Percentiles rank a stretch among this genome's conserved stretches.
Conservation (phyloP, 2,888 invertebrate species). For the Mythimna vitellina region DNA sequence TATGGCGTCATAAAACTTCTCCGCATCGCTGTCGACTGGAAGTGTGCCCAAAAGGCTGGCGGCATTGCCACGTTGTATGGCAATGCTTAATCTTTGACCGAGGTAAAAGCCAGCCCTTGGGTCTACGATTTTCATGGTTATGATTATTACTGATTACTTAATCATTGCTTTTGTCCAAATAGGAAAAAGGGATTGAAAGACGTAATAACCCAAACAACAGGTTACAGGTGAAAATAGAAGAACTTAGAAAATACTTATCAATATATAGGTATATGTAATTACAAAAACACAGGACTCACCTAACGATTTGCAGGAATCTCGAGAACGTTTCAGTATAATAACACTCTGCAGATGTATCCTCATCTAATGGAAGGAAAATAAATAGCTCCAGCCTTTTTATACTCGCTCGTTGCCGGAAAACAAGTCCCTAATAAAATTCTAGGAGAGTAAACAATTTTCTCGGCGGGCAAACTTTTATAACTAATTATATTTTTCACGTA, state of each 20-base stretch:
- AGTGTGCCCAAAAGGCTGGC: too few relatives aligned
- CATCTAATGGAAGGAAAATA: slow-evolving; percentile 60
- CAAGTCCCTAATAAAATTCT: slow-evolving; percentile 61
- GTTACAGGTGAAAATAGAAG: background rate
- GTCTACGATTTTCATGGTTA: background rate
- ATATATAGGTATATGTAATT: background rate
- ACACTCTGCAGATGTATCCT: slow-evolving; percentile 48
- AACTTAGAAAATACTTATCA: background rate
- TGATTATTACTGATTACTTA: background rate
- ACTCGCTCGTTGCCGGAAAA: slow-evolving; percentile 55
- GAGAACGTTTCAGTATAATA: slow-evolving; percentile 43
- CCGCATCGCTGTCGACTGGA: too few relatives aligned
- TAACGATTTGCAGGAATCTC: slow-evolving; percentile 18
- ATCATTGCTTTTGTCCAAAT: background rate
- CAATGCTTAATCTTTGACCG: too few relatives aligned
- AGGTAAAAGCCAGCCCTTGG: too few relatives aligned
- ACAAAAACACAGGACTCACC: slow-evolving; percentile 47
- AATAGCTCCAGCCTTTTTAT: slow-evolving; percentile 67
- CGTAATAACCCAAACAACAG: background rate
- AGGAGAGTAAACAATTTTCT: slow-evolving; percentile 61
- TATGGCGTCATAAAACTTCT: too few relatives aligned
- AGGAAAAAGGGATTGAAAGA: background rate
- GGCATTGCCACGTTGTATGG: too few relatives aligned
- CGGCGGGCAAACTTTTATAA: slow-evolving; percentile 50
- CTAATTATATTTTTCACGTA: slow-evolving; percentile 44